Evolutionary conservation across 2,888 invertebrate species (phyloP).

Genomic region (Lobophora halterata): DNA sequence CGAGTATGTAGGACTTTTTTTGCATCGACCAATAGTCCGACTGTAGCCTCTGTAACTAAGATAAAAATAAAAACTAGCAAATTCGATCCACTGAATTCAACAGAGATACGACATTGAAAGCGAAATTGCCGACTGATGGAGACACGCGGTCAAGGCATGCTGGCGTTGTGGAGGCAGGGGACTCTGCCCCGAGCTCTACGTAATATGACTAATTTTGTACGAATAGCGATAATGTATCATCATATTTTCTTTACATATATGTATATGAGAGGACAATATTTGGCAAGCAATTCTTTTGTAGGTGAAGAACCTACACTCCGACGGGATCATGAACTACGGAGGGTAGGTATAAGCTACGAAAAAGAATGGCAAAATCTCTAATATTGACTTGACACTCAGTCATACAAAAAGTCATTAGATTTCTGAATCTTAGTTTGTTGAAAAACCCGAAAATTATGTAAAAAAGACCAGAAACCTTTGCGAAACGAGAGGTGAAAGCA

Average conservation of each 20-base stretch:
- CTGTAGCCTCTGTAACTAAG: constrained; percentile 7
- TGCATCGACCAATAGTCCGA: constrained; percentile 8
- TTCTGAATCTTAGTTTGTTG: too few species aligned
- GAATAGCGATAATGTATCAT: constrained; percentile 37
- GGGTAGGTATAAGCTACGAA: constrained; percentile 11
- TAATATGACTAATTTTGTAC: constrained; percentile 45
- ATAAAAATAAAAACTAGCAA: constrained; percentile 17
- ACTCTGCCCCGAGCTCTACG: constrained; percentile 49
- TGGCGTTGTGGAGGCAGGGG: constrained; percentile 36
- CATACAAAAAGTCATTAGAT: too few species aligned
- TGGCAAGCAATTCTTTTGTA: constrained; percentile 30
- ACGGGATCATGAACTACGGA: constrained; percentile 26
- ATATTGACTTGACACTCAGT: constrained; percentile 2
- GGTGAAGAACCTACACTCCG: constrained; percentile 29
- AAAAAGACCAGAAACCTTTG: too few species aligned
- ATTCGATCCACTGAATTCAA: constrained; percentile 15
- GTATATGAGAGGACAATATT: constrained; percentile 26
- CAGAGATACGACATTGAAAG: constrained; percentile 17
- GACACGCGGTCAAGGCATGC: constrained; percentile 54
- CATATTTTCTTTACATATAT: constrained; percentile 20
- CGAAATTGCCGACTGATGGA: constrained; percentile 25
- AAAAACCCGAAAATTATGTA: too few species aligned
- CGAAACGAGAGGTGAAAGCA: constrained; percentile 1
- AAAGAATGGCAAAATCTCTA: constrained; percentile 14
- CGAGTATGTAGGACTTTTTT: constrained; percentile 10